Evolutionary conservation across 2,888 invertebrate species (phyloP).

Genomic region (Boloria euphrosyne): DNA sequence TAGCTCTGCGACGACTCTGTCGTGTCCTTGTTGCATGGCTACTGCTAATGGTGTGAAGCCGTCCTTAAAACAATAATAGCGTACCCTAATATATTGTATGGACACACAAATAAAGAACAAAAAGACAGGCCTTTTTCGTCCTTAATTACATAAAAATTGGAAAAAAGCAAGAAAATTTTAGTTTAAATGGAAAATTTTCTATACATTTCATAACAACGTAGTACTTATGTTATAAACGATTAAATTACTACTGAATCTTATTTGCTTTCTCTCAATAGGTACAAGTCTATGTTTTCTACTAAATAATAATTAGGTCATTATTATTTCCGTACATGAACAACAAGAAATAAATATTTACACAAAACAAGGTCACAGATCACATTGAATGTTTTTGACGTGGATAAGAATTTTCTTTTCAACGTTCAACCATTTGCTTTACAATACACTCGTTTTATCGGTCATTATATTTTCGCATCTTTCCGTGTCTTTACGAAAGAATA

Average conservation of each 20-base stretch:
- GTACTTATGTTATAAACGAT: not conserved
- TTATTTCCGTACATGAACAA: no score
- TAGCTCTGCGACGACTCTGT: constrained; percentile 97
- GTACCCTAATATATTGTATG: not conserved
- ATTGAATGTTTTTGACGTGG: not conserved
- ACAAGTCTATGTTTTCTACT: not conserved
- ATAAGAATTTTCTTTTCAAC: not conserved
- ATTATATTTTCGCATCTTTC: no score
- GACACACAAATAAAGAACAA: not conserved
- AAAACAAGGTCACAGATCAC: not conserved
- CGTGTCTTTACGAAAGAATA: no score
- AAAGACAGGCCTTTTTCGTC: no score
- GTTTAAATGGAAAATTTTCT: no score
- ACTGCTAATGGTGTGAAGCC: constrained; percentile 99
- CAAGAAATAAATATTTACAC: not conserved
- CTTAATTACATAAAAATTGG: no score
- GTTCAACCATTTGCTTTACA: not conserved
- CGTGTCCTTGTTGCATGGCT: constrained; percentile 99
- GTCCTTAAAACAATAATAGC: constrained; percentile 83
- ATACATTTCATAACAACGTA: no score
- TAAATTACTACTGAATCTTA: not conserved
- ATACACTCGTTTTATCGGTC: no score
- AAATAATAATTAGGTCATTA: no score
- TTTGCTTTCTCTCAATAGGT: not conserved
- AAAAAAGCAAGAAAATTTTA: no score